Percentiles rank a stretch among this genome's conserved stretches.
phyloP scores from a whole-genome alignment of 37 sponge, comb jelly and placozoan species.

The Oopsacas minuta region DNA sequence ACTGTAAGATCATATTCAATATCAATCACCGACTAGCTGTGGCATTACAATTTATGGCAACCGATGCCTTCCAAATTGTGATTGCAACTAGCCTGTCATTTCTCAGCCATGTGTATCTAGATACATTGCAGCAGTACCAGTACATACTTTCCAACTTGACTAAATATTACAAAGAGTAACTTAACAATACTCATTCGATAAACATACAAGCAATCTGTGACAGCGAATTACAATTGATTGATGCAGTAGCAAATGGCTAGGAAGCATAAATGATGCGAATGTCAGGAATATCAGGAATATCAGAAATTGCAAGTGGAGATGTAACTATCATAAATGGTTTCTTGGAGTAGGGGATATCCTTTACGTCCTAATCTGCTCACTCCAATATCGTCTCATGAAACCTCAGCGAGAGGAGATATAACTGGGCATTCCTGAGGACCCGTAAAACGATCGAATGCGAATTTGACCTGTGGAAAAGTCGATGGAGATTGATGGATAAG shows the following conservation, averaged over 20 bases:
- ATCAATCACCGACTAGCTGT: conserved; percentile 7
- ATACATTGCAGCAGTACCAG: conserved; percentile 10
- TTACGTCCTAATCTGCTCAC: conserved; percentile 4
- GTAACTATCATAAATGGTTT: neutral
- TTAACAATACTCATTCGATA: neutral
- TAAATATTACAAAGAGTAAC: neutral
- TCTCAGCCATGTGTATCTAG: conserved; percentile 11
- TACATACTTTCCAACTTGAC: neutral
- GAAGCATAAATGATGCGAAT: neutral
- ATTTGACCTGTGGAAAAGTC: conserved; percentile 15
- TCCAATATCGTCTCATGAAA: conserved; percentile 10
- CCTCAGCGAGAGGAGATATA: conserved; percentile 18
- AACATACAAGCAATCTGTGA: conserved; percentile 11
- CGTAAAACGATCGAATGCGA: conserved; percentile 15
- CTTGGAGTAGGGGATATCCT: neutral
- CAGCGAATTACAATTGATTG: neutral
- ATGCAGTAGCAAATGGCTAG: conserved; percentile 3
- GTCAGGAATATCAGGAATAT: neutral
- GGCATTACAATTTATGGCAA: conserved; percentile 19
- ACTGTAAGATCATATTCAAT: conserved; percentile 17
- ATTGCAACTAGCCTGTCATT: neutral
- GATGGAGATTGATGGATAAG: conserved; percentile 15
- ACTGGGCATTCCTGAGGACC: conserved; percentile 15
- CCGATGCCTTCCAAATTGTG: neutral
- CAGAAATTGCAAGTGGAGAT: conserved; percentile 1